Evolutionary conservation across 2,113 vertebrate genomes (phyloP).

Genomic region (Cardinalis cardinalis): DNA sequence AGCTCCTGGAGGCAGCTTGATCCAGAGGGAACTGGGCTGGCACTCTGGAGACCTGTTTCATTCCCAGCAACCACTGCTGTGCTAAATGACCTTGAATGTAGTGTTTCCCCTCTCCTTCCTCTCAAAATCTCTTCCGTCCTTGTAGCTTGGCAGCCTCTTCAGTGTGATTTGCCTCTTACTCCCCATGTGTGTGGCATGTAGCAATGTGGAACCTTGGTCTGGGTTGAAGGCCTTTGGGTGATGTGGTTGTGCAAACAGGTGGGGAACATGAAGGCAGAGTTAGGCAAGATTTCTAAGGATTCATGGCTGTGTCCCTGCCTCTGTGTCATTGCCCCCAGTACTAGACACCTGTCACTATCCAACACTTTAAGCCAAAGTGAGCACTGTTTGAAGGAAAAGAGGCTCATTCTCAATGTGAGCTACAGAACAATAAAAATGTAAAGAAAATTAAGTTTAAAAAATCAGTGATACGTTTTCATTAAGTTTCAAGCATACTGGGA

Average conservation of each 20-base stretch:
- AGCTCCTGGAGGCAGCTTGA: background rate
- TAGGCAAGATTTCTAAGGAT: background rate
- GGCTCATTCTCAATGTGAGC: background rate
- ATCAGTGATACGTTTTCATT: conserved; percentile 7
- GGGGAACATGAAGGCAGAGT: background rate
- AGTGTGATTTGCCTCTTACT: background rate
- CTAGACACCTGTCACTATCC: background rate
- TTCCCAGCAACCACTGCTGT: background rate
- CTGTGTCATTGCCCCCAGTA: background rate
- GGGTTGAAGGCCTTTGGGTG: background rate
- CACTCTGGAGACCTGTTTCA: background rate
- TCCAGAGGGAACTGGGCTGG: background rate
- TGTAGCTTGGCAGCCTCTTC: background rate
- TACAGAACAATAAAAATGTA: background rate
- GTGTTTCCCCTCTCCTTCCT: background rate
- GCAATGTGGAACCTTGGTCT: background rate
- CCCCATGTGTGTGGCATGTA: background rate
- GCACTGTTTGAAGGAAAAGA: background rate
- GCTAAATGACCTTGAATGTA: background rate
- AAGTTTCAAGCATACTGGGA: background rate
- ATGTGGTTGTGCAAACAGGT: background rate
- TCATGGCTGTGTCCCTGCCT: background rate
- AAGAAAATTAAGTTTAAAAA: conserved; percentile 25
- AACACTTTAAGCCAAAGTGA: background rate
- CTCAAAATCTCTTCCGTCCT: background rate